phyloP scores from a whole-genome alignment of 2,888 invertebrate genomes.

The Automeris io region DNA sequence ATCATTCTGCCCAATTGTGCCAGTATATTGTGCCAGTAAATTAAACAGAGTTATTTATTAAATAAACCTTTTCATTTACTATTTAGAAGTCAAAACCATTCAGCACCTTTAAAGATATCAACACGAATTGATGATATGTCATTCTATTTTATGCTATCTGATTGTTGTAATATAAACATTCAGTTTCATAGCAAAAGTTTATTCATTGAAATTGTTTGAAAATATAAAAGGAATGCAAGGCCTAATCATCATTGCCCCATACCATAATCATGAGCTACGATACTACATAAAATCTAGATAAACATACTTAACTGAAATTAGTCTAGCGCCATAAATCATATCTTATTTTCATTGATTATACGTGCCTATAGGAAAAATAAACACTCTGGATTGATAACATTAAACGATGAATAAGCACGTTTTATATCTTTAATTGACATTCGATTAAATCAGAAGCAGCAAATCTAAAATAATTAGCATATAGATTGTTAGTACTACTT shows the following conservation, averaged over 20 bases:
- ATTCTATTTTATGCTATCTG: not conserved
- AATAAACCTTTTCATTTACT: not conserved
- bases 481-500: no score
- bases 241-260: slow-evolving; percentile 10
- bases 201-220: not conserved
- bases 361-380: slow-evolving; percentile 27
- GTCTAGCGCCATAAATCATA: slow-evolving; percentile 31
- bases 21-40: not conserved
- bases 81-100: not conserved
- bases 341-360: slow-evolving; percentile 29
- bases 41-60: not conserved
- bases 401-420: slow-evolving; percentile 47
- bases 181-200: not conserved
- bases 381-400: slow-evolving; percentile 46
- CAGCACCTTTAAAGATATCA: not conserved
- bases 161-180: not conserved
- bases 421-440: slow-evolving; percentile 50
- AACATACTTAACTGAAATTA: slow-evolving; percentile 5
- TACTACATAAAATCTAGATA: slow-evolving; percentile 15
- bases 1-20: not conserved
- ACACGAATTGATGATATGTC: not conserved
- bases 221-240: slow-evolving; percentile 6
- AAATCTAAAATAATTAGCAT: no score
- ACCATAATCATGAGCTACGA: slow-evolving; percentile 18
- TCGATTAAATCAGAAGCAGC: slow-evolving; percentile 42